phyloP scores from a whole-genome alignment of 2,113 vertebrate genomes.

The Rhineura floridana region DNA sequence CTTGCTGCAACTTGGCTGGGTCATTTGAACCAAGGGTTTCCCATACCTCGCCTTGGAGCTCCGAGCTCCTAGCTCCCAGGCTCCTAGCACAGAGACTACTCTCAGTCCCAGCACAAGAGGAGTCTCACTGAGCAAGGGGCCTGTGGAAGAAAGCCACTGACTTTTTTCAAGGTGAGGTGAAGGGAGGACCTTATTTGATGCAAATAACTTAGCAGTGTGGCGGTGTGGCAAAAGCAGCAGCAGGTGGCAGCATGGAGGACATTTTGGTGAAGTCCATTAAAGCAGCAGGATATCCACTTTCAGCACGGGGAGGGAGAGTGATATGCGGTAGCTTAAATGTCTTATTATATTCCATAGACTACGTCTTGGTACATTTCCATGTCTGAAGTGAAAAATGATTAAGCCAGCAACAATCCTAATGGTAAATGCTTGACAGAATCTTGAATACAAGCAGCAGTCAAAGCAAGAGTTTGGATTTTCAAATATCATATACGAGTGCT shows the following conservation, averaged over 20 bases:
- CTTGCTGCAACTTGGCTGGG: not conserved
- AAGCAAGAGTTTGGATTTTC: constrained; percentile 53
- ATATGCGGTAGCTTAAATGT: not conserved
- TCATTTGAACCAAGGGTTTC: not conserved
- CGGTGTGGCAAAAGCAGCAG: not conserved
- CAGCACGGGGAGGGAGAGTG: too few species aligned
- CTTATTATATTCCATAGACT: not conserved
- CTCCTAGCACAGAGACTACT: not conserved
- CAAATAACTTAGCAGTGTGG: not conserved
- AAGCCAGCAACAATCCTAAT: not conserved
- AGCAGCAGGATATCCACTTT: not conserved
- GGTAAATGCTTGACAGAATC: constrained; percentile 41
- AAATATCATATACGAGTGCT: constrained; percentile 53
- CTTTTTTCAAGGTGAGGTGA: too few species aligned
- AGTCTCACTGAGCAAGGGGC: not conserved
- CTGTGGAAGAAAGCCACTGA: not conserved
- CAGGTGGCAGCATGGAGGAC: not conserved
- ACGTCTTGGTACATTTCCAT: not conserved
- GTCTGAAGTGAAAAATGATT: not conserved
- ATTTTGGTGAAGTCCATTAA: too few species aligned
- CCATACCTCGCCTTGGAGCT: not conserved
- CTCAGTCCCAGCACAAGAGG: not conserved
- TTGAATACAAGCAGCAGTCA: constrained; percentile 48
- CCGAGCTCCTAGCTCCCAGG: not conserved
- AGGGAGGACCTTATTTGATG: not conserved